A percentile compares a stretch with the other conserved stretches of the same genome.
Conservation (phyloP, 2,797 vertebrate genomes). For the Menidia menidia region DNA sequence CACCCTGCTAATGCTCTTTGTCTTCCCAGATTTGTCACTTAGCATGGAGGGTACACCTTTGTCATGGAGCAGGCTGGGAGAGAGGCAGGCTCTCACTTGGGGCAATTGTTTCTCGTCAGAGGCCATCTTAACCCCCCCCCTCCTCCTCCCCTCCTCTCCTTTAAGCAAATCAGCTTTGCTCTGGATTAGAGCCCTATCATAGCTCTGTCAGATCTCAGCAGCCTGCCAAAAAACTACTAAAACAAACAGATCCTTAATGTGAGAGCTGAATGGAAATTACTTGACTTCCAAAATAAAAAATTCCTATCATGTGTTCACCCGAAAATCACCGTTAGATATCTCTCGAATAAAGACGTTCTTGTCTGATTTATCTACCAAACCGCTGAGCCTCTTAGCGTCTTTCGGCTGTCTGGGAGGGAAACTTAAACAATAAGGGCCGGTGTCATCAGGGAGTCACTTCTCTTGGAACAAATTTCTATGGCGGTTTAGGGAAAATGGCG, state of each 20-base stretch:
- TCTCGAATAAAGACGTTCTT: conserved; percentile 10
- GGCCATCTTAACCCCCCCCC: conserved; percentile 68
- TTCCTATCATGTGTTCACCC: conserved; percentile 20
- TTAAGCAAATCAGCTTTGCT: conserved; percentile 80
- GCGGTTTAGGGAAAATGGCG: neutral
- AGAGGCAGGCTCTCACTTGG: conserved; percentile 74
- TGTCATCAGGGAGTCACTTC: neutral
- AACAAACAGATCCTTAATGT: conserved; percentile 73
- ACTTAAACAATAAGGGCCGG: neutral
- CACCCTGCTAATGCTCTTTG: conserved; percentile 82
- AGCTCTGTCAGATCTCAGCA: conserved; percentile 69
- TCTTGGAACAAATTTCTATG: neutral
- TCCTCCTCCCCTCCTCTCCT: conserved; percentile 22
- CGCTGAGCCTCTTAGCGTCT: conserved; percentile 5
- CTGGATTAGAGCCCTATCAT: conserved; percentile 79
- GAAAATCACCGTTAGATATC: conserved; percentile 34
- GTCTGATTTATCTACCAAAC: conserved; percentile 22
- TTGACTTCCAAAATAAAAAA: conserved; percentile 3
- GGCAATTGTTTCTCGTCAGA: conserved; percentile 81
- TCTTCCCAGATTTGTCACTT: conserved; percentile 83
- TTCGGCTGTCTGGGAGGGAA: conserved; percentile 8
- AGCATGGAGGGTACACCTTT: conserved; percentile 82
- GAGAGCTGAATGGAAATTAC: conserved; percentile 44
- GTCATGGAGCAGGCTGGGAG: conserved; percentile 77
- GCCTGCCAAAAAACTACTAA: conserved; percentile 63